A percentile compares a stretch with the other conserved stretches of the same genome.
Conservation (phyloP, 2,113 vertebrate genomes). For the Platycercus adscitus region DNA sequence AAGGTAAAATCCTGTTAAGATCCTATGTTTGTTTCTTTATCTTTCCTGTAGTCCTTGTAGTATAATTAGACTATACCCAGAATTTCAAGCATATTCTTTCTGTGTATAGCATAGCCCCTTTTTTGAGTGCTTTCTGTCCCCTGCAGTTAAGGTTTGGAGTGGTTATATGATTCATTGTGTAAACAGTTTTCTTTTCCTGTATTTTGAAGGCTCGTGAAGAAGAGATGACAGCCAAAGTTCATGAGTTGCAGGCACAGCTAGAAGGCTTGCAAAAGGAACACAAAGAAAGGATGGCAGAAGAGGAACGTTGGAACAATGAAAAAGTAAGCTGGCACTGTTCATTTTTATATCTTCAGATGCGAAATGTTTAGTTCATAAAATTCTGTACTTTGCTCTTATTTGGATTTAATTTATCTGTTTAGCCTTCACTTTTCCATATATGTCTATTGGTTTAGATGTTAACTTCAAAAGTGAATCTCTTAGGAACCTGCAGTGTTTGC, state of each 20-base stretch:
- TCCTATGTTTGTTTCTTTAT: not conserved
- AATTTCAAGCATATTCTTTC: not conserved
- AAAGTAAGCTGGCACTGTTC: slow-evolving; percentile 72
- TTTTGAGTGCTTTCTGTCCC: not conserved
- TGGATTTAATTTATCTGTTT: not conserved
- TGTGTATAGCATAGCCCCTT: not conserved
- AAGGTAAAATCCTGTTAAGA: not conserved
- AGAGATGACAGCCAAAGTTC: slow-evolving; percentile 92
- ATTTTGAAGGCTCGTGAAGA: slow-evolving; percentile 87
- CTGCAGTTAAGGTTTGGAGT: not conserved
- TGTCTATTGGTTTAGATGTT: not conserved
- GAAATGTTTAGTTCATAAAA: not conserved
- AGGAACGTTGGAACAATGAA: slow-evolving; percentile 58
- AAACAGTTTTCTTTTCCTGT: not conserved
- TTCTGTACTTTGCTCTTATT: not conserved
- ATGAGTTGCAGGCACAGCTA: slow-evolving; percentile 86
- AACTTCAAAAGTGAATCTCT: not conserved
- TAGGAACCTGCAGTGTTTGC: not conserved
- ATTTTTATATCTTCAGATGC: not conserved
- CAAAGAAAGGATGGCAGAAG: slow-evolving; percentile 41
- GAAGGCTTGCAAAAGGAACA: slow-evolving; percentile 80
- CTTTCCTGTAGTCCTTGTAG: not conserved
- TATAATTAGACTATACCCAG: not conserved
- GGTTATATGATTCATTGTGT: not conserved
- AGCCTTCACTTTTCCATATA: not conserved